phyloP scores from a whole-genome alignment of 1,140 invertebrate species.

The Meteorus sp. region DNA sequence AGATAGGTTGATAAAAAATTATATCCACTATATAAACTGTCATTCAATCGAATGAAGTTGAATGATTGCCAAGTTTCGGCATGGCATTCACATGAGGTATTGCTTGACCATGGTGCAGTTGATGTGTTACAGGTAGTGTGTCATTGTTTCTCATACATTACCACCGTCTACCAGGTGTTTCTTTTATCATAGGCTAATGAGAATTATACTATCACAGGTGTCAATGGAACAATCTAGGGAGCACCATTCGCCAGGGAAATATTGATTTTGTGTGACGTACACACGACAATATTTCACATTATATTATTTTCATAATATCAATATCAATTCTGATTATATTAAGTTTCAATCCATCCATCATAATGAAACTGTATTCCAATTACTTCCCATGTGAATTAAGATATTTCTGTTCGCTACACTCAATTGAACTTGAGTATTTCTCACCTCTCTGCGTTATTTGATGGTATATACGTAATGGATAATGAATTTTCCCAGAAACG shows the following conservation, averaged over 20 bases:
- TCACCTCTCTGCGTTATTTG: too few species aligned
- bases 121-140: background rate
- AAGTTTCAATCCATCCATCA: too few species aligned
- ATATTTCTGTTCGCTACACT: background rate
- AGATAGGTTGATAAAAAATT: too few species aligned
- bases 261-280: slow-evolving; percentile 12
- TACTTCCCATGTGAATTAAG: background rate
- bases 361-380: too few species aligned
- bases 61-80: too few species aligned
- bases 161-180: background rate
- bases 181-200: background rate
- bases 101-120: too few species aligned
- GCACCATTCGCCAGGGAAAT: background rate
- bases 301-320: too few species aligned
- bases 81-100: too few species aligned
- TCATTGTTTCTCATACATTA: background rate
- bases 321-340: too few species aligned
- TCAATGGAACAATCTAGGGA: background rate
- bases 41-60: too few species aligned
- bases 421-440: background rate
- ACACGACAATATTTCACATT: too few species aligned
- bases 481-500: slow-evolving; percentile 34
- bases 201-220: background rate
- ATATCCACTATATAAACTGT: too few species aligned
- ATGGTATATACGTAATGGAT: background rate